Conservation (phyloP, 92 coral and sea anemone genomes). For the Zoanthus sansibaricus region DNA sequence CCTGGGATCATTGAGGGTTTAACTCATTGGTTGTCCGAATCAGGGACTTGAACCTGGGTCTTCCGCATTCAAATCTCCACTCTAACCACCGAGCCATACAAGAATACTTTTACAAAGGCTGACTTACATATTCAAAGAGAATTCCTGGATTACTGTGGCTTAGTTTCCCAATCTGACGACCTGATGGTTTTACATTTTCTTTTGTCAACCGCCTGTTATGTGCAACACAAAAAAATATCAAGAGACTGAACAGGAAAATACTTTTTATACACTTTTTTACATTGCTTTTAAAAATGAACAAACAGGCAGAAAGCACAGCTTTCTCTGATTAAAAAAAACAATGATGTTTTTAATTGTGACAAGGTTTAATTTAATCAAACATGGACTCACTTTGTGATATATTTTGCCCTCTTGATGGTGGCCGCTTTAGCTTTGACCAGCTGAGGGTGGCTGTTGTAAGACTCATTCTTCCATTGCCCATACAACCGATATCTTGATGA, state of each 20-base stretch:
- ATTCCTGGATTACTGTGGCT: conserved; percentile 99
- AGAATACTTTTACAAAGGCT: too few species aligned
- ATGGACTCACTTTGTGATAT: conserved; percentile 92
- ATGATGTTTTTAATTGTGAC: too few species aligned
- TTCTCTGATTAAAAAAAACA: too few species aligned
- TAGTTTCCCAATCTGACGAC: conserved; percentile 96
- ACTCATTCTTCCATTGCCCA: conserved; percentile 98
- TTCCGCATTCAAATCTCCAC: too few species aligned
- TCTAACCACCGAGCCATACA: too few species aligned
- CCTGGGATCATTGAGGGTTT: too few species aligned
- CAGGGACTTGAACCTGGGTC: too few species aligned
- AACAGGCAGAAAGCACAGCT: too few species aligned
- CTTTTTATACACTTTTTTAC: too few species aligned
- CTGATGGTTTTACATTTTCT: conserved; percentile 97
- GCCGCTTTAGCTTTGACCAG: conserved; percentile 90
- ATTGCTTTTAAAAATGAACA: too few species aligned
- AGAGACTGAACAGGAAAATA: not conserved
- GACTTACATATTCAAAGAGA: conserved; percentile 98
- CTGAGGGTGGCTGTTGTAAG: conserved; percentile 82
- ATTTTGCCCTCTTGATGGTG: conserved; percentile 93
- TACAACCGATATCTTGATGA: conserved; percentile 87
- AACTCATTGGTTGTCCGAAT: too few species aligned
- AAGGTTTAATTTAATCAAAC: not conserved
- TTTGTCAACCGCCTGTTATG: conserved; percentile 86
- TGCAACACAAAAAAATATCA: too few species aligned